Percentiles rank a stretch among this genome's conserved stretches.
phyloP scores from a whole-genome alignment of 2,113 vertebrate genomes.

The Cryptomyrus ogoouensis region DNA sequence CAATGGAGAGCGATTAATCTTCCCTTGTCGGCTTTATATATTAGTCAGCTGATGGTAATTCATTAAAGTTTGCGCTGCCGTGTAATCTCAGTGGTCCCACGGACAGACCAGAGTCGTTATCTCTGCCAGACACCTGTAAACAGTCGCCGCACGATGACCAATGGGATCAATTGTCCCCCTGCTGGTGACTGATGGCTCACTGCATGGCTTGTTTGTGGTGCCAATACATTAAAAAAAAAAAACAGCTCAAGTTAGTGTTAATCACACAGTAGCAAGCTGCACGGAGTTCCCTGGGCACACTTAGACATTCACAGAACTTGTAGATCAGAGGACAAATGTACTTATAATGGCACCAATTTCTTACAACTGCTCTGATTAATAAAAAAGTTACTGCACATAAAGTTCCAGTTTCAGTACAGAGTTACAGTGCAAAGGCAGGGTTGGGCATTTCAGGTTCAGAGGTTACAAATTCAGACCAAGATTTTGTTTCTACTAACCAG shows the following conservation, averaged over 20 bases:
- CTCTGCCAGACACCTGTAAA: slow-evolving; percentile 9
- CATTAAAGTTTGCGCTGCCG: slow-evolving; percentile 9
- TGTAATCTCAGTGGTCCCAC: not conserved
- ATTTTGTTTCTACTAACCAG: not conserved
- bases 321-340: not conserved
- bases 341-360: not conserved
- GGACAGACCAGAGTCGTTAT: not conserved
- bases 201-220: not conserved
- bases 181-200: not conserved
- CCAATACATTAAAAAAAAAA: not conserved
- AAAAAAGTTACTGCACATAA: not conserved
- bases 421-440: not conserved
- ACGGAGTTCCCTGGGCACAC: not conserved
- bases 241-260: no score
- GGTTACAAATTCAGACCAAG: not conserved
- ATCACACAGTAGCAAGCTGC: not conserved
- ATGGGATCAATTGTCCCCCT: not conserved
- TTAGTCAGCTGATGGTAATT: not conserved
- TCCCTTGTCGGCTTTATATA: not conserved
- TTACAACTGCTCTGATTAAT: not conserved
- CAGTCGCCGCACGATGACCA: not conserved
- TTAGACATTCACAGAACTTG: not conserved
- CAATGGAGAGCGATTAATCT: not conserved
- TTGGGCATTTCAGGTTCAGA: not conserved
- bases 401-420: not conserved